A percentile compares a stretch with the other conserved stretches of the same genome.
Evolutionary conservation across 2,888 invertebrate species (phyloP).

Genomic region (Ganaspis brasiliensis): DNA sequence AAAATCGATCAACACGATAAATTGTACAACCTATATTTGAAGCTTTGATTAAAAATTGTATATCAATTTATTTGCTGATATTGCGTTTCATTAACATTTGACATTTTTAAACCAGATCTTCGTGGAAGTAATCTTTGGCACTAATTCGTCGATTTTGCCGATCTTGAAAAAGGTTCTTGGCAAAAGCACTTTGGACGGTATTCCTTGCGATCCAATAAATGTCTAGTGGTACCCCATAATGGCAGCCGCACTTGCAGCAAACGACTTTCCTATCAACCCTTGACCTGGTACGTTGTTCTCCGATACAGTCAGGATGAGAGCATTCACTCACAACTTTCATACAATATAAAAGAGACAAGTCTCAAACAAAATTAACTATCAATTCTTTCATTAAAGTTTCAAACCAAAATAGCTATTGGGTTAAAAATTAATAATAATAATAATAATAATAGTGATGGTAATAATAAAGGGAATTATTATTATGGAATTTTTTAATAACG

Average conservation of each 20-base stretch:
- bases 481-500: no score
- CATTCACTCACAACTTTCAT: slow-evolving; percentile 23
- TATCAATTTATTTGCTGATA: no score
- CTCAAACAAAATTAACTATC: slow-evolving; percentile 4
- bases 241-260: slow-evolving; percentile 47
- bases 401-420: neutral
- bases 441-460: no score
- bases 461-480: no score
- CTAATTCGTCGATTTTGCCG: slow-evolving; percentile 13
- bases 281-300: slow-evolving; percentile 42
- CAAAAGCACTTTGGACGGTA: slow-evolving; percentile 23
- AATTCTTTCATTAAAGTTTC: neutral
- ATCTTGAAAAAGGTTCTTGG: slow-evolving; percentile 25
- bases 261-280: slow-evolving; percentile 50
- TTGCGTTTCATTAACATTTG: neutral
- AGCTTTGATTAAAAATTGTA: no score
- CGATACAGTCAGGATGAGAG: slow-evolving; percentile 26
- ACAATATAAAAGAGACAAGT: slow-evolving; percentile 12
- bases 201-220: slow-evolving; percentile 23
- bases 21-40: no score
- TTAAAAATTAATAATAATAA: no score
- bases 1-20: no score
- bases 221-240: slow-evolving; percentile 33
- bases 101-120: neutral
- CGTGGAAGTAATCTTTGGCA: neutral